Evolutionary conservation across 1,140 invertebrate species (phyloP).

Genomic region (Thereuonema tuberculata): DNA sequence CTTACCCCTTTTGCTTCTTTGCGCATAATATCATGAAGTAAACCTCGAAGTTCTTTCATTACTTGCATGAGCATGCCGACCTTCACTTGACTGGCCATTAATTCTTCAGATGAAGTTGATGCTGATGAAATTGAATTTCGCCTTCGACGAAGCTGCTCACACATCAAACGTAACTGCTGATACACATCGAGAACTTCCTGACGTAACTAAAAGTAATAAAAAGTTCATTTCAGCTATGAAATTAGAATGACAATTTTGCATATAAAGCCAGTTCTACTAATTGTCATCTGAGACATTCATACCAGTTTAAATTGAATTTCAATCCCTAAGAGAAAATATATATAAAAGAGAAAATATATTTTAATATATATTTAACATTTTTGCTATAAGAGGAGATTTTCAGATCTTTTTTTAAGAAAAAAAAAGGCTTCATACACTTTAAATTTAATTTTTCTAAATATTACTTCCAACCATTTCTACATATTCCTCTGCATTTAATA

Average conservation of each 20-base stretch:
- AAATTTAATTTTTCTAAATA: too few relatives aligned
- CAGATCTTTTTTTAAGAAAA: too few relatives aligned
- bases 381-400: too few relatives aligned
- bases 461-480: too few relatives aligned
- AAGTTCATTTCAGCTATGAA: slow-evolving; percentile 11
- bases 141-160: slow-evolving; percentile 29
- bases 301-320: too few relatives aligned
- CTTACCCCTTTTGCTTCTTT: slow-evolving; percentile 15
- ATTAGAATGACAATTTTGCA: slow-evolving; percentile 10
- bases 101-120: slow-evolving; percentile 19
- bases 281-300: too few relatives aligned
- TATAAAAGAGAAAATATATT: too few relatives aligned
- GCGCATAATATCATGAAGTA: slow-evolving; percentile 25
- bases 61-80: slow-evolving; percentile 32
- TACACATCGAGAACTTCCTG: slow-evolving; percentile 37
- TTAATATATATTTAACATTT: too few relatives aligned
- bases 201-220: slow-evolving; percentile 33
- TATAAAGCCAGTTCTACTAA: too few relatives aligned
- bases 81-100: slow-evolving; percentile 39
- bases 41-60: slow-evolving; percentile 31
- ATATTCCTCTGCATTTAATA: too few relatives aligned
- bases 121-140: slow-evolving; percentile 16
- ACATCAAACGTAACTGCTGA: slow-evolving; percentile 32
- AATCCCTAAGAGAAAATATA: too few relatives aligned
- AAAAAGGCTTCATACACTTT: too few relatives aligned